Conservation (phyloP, 2,888 invertebrate genomes). For the Ischnura elegans region DNA sequence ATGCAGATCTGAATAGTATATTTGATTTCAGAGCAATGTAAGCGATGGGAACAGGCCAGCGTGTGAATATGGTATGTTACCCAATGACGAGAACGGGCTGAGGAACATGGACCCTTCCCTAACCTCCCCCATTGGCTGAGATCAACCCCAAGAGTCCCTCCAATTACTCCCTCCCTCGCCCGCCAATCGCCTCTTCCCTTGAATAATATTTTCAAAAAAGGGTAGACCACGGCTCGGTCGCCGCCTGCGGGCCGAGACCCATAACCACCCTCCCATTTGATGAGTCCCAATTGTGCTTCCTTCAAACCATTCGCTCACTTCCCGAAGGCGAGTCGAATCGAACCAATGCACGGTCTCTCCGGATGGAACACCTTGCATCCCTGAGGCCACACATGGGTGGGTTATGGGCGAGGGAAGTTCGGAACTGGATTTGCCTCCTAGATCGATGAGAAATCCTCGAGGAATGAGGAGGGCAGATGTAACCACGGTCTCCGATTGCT, state of each 20-base stretch:
- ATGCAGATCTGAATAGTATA: no score
- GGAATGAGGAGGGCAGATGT: neutral
- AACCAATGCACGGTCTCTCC: no score
- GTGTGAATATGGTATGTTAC: neutral
- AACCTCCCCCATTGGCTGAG: neutral
- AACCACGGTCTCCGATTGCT: neutral
- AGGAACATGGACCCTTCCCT: neutral
- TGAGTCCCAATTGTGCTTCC: neutral
- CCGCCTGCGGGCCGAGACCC: no score
- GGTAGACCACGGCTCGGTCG: neutral
- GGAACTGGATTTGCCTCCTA: no score
- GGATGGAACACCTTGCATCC: neutral
- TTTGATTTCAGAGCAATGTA: no score
- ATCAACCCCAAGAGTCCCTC: neutral
- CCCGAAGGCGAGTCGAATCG: no score
- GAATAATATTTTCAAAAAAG: slow-evolving; percentile 11
- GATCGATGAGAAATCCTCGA: no score
- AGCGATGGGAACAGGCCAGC: neutral
- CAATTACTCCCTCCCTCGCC: neutral
- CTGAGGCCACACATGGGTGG: neutral
- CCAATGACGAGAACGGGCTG: neutral
- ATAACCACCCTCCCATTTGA: neutral
- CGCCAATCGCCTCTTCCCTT: neutral
- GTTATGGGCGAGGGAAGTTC: neutral
- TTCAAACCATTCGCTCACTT: neutral